Base-by-base conservation (phyloP, 2,113 vertebrate genomes). In the Platysternon megacephalum region DNA sequence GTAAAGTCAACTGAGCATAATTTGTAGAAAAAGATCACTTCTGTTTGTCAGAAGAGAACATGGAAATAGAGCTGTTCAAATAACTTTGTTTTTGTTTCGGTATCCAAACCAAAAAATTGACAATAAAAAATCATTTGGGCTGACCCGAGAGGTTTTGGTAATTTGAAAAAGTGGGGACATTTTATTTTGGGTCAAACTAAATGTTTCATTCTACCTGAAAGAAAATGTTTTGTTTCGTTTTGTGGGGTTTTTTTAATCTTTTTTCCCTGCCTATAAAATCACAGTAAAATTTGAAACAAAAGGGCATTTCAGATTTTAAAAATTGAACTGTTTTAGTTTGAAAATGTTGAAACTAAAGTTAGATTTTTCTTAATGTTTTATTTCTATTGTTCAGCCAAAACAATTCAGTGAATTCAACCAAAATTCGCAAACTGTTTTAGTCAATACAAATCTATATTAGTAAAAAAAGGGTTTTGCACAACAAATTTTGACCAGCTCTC, bases 1-100 rank as follows among this genome's bases (percentile, higher is more conserved):
- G 16, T 21, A 68, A 21, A 68, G 19, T 68, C 8, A n/a, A 39
- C 35, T 76, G 26, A 46, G 16, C 42, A 44, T 76, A 76, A 76
- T 44, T 22, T 51, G 0, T 9, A 35, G 48, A 39, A 93, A 81
- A 56, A 88, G 3, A 21, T 88, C 0, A 0, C 2, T 84, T 74
- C 58, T 78, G 90, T 1, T 21, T 56, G 44, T 82, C 16, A 26
- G 46, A 90, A 17, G 88, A 35, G 26, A 88, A 42, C 2, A 86
- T 3, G 16, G 35, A n/a, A 68, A 68, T n/a, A 68, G 56, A 58
- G 29, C 29, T 32, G 14, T 68, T 68, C 61, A 68, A 35, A 68
- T 19, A 68, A 68, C 32, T 58, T 28, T 65, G 14, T 68, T 19
- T 68, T 68, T 32, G 61, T 68, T 68, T n/a, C 13, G 7, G 32